These are phyloP conservation scores for Barnardius zonarius DNA, from an alignment of 2,113 vertebrate genomes.

Conservation along the genomic window DNA sequence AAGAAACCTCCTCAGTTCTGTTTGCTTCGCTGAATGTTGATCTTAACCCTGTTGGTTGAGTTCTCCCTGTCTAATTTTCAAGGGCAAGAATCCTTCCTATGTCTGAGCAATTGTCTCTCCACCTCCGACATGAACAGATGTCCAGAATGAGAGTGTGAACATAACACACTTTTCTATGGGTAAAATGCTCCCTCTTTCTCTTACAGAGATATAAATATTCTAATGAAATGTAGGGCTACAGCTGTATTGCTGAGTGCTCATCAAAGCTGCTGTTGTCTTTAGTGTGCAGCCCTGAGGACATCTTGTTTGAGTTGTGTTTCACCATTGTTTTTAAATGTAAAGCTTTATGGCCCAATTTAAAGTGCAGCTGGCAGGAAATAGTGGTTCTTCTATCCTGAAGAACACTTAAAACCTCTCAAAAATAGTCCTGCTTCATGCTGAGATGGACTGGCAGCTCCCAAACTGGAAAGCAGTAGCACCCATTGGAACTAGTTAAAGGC, in stretches of 20 bases:
- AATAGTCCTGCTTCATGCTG: neutral
- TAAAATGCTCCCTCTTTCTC: neutral
- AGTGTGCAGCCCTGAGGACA: neutral
- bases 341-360: slow-evolving; percentile 30
- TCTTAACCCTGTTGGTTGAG: neutral
- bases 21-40: neutral
- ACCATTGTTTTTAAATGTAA: neutral
- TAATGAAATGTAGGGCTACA: neutral
- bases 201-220: neutral
- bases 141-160: neutral
- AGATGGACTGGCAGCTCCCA: neutral
- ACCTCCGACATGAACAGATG: neutral
- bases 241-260: neutral
- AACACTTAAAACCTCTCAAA: neutral
- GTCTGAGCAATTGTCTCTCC: neutral
- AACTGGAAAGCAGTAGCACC: neutral
- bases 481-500: neutral
- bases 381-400: neutral
- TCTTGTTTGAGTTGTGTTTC: neutral
- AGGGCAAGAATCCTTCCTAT: neutral
- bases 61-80: neutral
- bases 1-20: neutral
- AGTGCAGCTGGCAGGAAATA: slow-evolving; percentile 23
- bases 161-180: neutral
- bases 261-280: neutral